phyloP scores from a whole-genome alignment of 2,888 invertebrate species.

The Elegia similella region DNA sequence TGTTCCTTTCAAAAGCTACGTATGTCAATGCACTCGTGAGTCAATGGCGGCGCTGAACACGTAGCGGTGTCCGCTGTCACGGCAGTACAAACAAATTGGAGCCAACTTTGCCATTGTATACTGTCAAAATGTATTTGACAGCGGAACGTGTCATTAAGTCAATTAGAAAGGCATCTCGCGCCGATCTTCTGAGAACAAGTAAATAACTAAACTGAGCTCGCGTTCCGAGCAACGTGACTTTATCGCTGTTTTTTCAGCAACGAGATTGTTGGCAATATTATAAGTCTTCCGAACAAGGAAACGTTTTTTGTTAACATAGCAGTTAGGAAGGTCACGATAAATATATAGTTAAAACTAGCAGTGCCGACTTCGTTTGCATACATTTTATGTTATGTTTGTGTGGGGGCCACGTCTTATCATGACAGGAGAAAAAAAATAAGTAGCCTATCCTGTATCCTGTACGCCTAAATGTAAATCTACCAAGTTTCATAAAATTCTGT shows the following conservation, averaged over 20 bases:
- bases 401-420: too few relatives aligned
- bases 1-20: slow-evolving; percentile 20
- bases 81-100: slow-evolving; percentile 1
- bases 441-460: too few relatives aligned
- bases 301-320: neutral
- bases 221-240: slow-evolving; percentile 7
- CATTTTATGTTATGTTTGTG: too few relatives aligned
- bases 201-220: neutral
- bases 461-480: too few relatives aligned
- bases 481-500: too few relatives aligned
- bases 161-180: neutral
- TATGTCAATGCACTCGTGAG: slow-evolving; percentile 29
- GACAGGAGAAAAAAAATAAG: too few relatives aligned
- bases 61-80: slow-evolving; percentile 16
- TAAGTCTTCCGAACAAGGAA: neutral
- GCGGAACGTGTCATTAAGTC: neutral
- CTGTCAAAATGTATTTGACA: neutral
- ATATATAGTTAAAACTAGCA: too few relatives aligned
- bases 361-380: too few relatives aligned
- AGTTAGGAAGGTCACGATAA: too few relatives aligned
- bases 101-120: neutral
- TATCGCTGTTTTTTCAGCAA: neutral
- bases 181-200: neutral
- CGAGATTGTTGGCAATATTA: slow-evolving; percentile 9
- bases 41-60: slow-evolving; percentile 20